Conservation (phyloP, 2,113 vertebrate genomes). For the Eleginops maclovinus region DNA sequence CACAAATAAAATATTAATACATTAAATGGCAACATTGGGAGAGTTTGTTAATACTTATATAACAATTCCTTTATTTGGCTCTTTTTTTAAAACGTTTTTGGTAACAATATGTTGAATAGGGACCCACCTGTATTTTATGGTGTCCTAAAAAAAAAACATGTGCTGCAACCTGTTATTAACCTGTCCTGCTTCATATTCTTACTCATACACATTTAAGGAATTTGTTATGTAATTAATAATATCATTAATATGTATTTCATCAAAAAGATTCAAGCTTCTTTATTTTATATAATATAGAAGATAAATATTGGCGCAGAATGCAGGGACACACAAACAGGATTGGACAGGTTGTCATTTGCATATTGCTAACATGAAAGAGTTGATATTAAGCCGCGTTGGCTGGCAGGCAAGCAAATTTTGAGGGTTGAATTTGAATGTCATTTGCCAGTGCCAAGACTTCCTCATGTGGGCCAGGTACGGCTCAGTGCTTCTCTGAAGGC, state of each 20-base stretch:
- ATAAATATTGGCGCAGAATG: constrained; percentile 15
- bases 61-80: no score
- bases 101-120: no score
- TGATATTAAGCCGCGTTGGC: constrained; percentile 77
- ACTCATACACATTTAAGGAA: no score
- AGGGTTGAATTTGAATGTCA: constrained; percentile 86
- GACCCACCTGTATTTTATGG: no score
- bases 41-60: no score
- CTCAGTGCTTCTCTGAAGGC: constrained; percentile 82
- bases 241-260: no score
- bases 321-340: constrained; percentile 29
- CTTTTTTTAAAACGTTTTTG: no score
- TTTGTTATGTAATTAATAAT: not conserved
- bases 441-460: constrained; percentile 86
- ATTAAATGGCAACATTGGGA: no score
- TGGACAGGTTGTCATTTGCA: constrained; percentile 76
- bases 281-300: not conserved
- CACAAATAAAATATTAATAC: no score
- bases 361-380: constrained; percentile 83
- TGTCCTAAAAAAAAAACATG: no score
- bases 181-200: not conserved
- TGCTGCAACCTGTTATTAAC: no score
- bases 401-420: constrained; percentile 83
- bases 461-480: constrained; percentile 76
- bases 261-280: not conserved